Base-by-base conservation (phyloP, 2,113 vertebrate species). In the Aspiorhynchus laticeps region DNA sequence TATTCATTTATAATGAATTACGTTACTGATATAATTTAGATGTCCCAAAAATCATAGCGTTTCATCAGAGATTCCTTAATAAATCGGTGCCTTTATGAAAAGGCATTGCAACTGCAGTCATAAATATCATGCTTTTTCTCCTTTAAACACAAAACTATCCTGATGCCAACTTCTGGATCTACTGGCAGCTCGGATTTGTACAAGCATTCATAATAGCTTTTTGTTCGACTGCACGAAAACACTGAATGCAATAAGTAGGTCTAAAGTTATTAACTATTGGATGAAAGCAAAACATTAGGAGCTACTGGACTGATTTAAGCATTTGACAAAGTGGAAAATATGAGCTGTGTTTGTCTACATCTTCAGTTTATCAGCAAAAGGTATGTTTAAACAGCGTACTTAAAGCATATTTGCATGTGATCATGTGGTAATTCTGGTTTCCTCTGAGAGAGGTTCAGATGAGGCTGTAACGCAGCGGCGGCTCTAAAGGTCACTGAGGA, bases 221-320 rank as follows among this genome's bases (percentile, higher is more conserved):
- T 83, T 56, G 19, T 85, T 26, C 7, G 7, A 59, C 26, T 76
- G 26, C 48, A 51, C 73, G 5, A 80, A 89, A 75, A 73, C 28
- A 38, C 15, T 7, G 15, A 78, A 75, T 3, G 12, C 51, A 53
- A 19, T 6, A n/a, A 77, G 38, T 53, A 21, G 43, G 75, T 19
- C 31, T 43, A 31, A 82, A 33, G 69, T 41, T 3, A 63, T 75
- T 75, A 56, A 69, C 11, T 56, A 69, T 33, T 33, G 28, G 65
- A 86, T 4, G 19, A 14, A 73, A 75, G 6, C 15, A 31, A 86
- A 83, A 69, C 33, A 21, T 10, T 21, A 36, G 33, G 67, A 71
- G 19, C 4, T 38, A 73, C 69, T 38, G 56, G 21, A 59, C 56
- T 59, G 7, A 59, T 24, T 24, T 73, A 5, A 38, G 8, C 33